These are phyloP conservation scores for Xenopus petersii DNA, from an alignment of 2,797 vertebrate species.

Conservation along the genomic window DNA sequence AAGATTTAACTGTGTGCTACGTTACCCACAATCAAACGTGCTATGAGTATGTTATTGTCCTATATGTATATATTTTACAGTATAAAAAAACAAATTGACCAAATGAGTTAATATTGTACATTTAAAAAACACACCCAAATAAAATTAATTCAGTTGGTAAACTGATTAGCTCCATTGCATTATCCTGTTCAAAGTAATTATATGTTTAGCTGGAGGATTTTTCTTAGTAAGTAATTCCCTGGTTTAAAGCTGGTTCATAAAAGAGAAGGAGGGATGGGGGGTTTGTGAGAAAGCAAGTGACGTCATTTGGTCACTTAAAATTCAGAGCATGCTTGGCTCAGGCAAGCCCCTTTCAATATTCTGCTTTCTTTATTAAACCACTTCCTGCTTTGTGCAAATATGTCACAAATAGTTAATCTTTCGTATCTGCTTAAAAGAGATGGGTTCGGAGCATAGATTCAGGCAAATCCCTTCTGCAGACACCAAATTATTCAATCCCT, in stretches of 20 bases:
- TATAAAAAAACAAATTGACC: neutral
- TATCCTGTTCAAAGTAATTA: slow-evolving; percentile 54
- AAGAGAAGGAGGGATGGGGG: slow-evolving; percentile 9
- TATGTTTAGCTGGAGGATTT: slow-evolving; percentile 51
- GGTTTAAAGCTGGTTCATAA: slow-evolving; percentile 54
- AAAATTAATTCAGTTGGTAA: slow-evolving; percentile 60
- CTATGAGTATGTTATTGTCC: neutral
- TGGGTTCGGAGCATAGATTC: neutral
- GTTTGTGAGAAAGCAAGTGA: slow-evolving; percentile 28
- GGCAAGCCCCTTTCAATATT: slow-evolving; percentile 52
- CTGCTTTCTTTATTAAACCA: slow-evolving; percentile 49
- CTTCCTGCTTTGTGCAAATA: slow-evolving; percentile 50
- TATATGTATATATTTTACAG: neutral
- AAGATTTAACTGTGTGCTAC: neutral
- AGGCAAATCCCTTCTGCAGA: too few species aligned
- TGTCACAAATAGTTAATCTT: slow-evolving; percentile 45
- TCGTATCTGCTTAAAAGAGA: neutral
- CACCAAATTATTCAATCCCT: too few species aligned
- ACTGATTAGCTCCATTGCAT: slow-evolving; percentile 58
- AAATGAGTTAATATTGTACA: neutral
- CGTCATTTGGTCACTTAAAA: slow-evolving; percentile 48
- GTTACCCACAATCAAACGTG: neutral
- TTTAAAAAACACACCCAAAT: slow-evolving; percentile 20
- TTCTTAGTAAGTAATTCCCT: slow-evolving; percentile 47
- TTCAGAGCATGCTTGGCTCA: slow-evolving; percentile 47